Evolutionary conservation across 92 coral and sea anemone species (phyloP).

Genomic region (Metridium senile): DNA sequence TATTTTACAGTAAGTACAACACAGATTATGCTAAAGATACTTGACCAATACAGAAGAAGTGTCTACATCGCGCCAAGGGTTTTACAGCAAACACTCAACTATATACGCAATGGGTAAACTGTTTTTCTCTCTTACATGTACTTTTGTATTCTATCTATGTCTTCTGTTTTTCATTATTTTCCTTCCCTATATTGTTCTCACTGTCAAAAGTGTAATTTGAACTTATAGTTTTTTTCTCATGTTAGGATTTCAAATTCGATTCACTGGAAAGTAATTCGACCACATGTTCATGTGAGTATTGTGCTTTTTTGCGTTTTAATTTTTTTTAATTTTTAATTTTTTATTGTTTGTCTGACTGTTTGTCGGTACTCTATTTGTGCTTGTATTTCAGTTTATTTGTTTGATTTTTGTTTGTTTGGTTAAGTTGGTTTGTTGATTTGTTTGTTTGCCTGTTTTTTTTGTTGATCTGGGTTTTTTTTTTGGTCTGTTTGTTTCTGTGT

Average conservation of each 20-base stretch:
- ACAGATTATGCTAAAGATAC: conserved; percentile 84
- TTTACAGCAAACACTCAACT: conserved; percentile 88
- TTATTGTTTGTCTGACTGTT: not conserved
- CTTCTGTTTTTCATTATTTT: not conserved
- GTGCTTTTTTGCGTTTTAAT: not conserved
- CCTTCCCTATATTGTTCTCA: too few species aligned
- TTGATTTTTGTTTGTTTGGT: not conserved
- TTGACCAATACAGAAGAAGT: conserved; percentile 89
- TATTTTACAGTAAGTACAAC: conserved; percentile 68
- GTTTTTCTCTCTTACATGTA: not conserved
- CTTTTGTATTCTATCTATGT: too few species aligned
- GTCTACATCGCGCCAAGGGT: conserved; percentile 92
- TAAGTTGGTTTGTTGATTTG: not conserved
- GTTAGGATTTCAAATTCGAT: conserved; percentile 76
- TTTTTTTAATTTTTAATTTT: not conserved
- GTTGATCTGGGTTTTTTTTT: too few species aligned
- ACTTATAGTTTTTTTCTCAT: not conserved
- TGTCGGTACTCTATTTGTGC: not conserved
- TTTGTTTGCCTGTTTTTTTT: not conserved
- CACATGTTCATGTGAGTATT: conserved; percentile 82
- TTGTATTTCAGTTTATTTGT: not conserved
- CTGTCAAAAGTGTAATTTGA: not conserved
- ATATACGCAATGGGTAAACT: conserved; percentile 91
- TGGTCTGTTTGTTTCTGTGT: not conserved
- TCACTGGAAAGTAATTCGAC: conserved; percentile 98